Evolutionary conservation across 1,140 invertebrate species (phyloP).

Genomic region (Oryzaephilus surinamensis): DNA sequence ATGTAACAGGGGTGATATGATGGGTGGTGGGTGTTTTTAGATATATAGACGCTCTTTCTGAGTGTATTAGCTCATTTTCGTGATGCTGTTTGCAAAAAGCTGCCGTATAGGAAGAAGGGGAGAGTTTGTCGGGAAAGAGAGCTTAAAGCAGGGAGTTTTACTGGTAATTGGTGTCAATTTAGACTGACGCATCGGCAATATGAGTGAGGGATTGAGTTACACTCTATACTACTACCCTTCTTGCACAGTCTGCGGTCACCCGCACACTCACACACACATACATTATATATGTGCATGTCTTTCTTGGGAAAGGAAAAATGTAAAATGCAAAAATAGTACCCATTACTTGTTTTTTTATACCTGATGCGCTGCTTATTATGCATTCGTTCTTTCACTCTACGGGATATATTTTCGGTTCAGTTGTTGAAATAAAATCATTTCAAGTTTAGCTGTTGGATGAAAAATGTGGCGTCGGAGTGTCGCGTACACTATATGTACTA

Average conservation of each 20-base stretch:
- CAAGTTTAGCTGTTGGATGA: no score
- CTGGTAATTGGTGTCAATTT: conserved; percentile 63
- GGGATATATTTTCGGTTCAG: no score
- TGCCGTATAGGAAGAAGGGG: no score
- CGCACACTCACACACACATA: conserved; percentile 4
- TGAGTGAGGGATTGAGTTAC: conserved; percentile 34
- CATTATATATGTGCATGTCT: no score
- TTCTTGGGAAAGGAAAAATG: no score
- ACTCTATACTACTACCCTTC: no score
- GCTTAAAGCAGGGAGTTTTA: conserved; percentile 47
- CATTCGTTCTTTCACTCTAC: no score
- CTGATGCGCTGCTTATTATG: no score
- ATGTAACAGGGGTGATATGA: conserved; percentile 7
- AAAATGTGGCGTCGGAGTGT: conserved; percentile 12
- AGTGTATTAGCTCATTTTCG: conserved; percentile 36
- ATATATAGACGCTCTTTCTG: conserved; percentile 17
- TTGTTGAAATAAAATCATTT: conserved; percentile 19
- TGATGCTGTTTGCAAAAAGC: conserved; percentile 34
- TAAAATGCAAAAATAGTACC: no score
- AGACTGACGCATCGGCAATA: conserved; percentile 37
- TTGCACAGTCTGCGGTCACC: conserved; percentile 22
- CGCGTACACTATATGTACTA: conserved; percentile 8
- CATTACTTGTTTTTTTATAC: no score
- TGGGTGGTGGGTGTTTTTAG: no score
- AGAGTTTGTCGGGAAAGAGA: no score